A percentile compares a stretch with the other conserved stretches of the same genome.
Conservation (phyloP, 1,140 invertebrate genomes). For the Panonychus citri region DNA sequence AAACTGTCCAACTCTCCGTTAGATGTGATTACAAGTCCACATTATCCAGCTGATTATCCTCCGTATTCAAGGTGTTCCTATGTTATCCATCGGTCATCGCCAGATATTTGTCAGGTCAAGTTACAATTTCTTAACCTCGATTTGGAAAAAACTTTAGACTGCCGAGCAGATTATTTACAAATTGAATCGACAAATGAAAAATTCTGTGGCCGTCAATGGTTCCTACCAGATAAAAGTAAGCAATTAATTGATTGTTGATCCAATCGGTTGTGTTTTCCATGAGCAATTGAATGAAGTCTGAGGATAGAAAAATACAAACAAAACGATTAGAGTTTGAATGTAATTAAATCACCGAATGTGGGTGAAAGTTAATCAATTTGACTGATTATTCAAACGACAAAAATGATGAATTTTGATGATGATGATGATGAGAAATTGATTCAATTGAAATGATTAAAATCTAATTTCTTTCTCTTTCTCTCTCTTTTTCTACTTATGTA, state of each 20-base stretch:
- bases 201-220: constrained; percentile 9
- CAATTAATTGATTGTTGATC: not conserved
- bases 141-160: constrained; percentile 10
- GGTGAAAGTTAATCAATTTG: too few species aligned
- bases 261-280: not conserved
- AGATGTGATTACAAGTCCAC: constrained; percentile 3
- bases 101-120: constrained; percentile 10
- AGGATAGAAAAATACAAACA: not conserved
- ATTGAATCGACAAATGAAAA: constrained; percentile 11
- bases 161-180: constrained; percentile 12
- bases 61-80: constrained; percentile 12
- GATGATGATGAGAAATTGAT: not conserved
- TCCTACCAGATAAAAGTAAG: not conserved
- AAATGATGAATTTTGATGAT: too few species aligned
- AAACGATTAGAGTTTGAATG: too few species aligned
- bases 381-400: too few species aligned
- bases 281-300: too few species aligned
- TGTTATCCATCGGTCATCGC: constrained; percentile 3
- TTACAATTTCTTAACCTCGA: constrained; percentile 14
- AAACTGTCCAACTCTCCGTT: too few species aligned
- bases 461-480: not conserved
- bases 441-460: too few species aligned
- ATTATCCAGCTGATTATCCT: constrained; percentile 12
- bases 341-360: too few species aligned
- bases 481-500: not conserved